These are phyloP conservation scores for Gila orcuttii DNA, from an alignment of 2,113 vertebrate species.

Conservation along the genomic window DNA sequence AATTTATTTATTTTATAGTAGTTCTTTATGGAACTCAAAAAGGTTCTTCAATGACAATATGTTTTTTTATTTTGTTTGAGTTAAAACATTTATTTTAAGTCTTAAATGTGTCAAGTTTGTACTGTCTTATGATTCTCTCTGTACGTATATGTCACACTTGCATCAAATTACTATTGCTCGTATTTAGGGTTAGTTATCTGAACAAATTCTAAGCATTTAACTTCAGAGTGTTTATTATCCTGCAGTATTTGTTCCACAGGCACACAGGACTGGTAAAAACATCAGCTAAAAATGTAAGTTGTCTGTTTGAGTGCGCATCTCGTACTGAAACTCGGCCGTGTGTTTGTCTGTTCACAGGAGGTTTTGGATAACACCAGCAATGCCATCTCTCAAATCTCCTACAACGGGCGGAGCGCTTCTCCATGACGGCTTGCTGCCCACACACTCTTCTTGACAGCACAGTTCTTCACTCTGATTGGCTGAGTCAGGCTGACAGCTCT, in stretches of 20 bases:
- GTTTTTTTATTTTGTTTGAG: too few species aligned
- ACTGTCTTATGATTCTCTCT: background rate
- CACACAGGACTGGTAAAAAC: background rate
- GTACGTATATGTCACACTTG: background rate
- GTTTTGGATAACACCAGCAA: conserved; percentile 92
- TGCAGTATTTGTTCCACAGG: background rate
- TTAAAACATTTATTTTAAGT: too few species aligned
- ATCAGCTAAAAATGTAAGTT: background rate
- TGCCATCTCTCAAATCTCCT: conserved; percentile 89
- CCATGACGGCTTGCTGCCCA: conserved; percentile 61
- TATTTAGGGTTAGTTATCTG: too few species aligned
- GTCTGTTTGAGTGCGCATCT: background rate
- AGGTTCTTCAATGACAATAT: too few species aligned
- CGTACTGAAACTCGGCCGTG: background rate
- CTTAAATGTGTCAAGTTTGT: background rate
- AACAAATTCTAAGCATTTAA: too few species aligned
- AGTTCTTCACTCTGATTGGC: conserved; percentile 18
- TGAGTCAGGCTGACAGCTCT: background rate
- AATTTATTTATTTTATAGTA: too few species aligned
- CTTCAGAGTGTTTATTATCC: background rate
- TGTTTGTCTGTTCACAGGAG: conserved; percentile 77
- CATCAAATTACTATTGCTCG: background rate
- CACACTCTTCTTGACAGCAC: conserved; percentile 10
- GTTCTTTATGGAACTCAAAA: too few species aligned
- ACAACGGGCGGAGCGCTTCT: conserved; percentile 81